A percentile compares a stretch with the other conserved stretches of the same genome.
Conservation (phyloP, 2,113 vertebrate genomes). For the Erinaceus europaeus region DNA sequence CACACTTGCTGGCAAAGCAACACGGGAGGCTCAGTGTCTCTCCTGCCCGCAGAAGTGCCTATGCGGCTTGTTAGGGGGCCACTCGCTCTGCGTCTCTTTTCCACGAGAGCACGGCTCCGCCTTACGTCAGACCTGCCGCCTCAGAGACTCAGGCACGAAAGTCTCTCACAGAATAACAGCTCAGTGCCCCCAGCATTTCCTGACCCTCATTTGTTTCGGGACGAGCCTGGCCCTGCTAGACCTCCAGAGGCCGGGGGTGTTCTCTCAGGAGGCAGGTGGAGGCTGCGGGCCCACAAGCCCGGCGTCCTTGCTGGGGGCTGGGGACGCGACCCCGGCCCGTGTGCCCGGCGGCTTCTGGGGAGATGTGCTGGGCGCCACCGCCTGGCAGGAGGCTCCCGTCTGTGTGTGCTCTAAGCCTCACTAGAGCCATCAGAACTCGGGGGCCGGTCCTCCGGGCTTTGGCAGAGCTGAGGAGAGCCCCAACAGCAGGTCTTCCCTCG, state of each 20-base stretch:
- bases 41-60: neutral
- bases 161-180: no score
- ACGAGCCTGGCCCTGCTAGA: no score
- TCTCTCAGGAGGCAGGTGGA: neutral
- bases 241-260: neutral
- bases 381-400: neutral
- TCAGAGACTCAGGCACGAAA: no score
- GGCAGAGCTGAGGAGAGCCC: neutral
- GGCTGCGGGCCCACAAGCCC: no score
- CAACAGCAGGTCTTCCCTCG: neutral
- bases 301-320: no score
- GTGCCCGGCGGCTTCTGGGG: no score
- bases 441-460: neutral
- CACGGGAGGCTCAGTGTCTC: neutral
- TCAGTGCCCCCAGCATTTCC: no score
- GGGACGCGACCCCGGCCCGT: no score
- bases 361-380: neutral
- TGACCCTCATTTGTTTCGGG: no score
- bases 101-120: no score
- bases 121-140: no score
- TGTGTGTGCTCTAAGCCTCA: neutral
- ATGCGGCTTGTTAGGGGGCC: neutral
- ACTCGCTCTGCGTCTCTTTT: no score
- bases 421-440: accelerated
- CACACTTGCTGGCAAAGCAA: neutral